Conservation (phyloP, 2,888 invertebrate genomes). For the Clepsis dumicolana region DNA sequence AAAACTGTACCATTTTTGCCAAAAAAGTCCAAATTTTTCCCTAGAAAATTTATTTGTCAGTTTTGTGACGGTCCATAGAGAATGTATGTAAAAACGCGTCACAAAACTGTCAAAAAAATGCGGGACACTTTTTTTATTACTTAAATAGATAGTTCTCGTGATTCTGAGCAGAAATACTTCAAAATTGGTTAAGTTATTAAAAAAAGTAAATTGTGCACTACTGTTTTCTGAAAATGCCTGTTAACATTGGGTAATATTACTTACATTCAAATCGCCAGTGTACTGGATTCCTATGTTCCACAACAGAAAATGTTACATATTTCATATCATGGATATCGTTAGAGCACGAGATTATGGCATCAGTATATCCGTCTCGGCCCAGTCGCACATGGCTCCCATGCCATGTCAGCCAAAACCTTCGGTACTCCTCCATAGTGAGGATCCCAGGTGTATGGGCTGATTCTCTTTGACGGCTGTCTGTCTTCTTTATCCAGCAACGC, state of each 20-base stretch:
- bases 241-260: not conserved
- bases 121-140: too few relatives aligned
- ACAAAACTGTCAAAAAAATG: too few relatives aligned
- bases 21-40: too few relatives aligned
- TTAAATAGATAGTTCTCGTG: too few relatives aligned
- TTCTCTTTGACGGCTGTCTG: constrained; percentile 44
- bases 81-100: too few relatives aligned
- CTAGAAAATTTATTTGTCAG: too few relatives aligned
- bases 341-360: constrained; percentile 53
- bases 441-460: constrained; percentile 71
- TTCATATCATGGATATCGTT: constrained; percentile 53
- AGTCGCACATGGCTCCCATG: constrained; percentile 69
- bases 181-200: too few relatives aligned
- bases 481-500: constrained; percentile 55
- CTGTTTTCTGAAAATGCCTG: too few relatives aligned
- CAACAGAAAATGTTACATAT: constrained; percentile 50
- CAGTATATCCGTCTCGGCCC: constrained; percentile 69
- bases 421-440: constrained; percentile 69
- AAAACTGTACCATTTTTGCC: too few relatives aligned
- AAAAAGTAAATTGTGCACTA: too few relatives aligned
- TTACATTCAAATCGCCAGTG: constrained; percentile 46
- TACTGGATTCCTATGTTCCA: constrained; percentile 44
- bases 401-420: constrained; percentile 83
- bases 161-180: too few relatives aligned
- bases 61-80: too few relatives aligned